Conservation (phyloP, 2,888 invertebrate species). For the Reticulitermes lucifugus region DNA sequence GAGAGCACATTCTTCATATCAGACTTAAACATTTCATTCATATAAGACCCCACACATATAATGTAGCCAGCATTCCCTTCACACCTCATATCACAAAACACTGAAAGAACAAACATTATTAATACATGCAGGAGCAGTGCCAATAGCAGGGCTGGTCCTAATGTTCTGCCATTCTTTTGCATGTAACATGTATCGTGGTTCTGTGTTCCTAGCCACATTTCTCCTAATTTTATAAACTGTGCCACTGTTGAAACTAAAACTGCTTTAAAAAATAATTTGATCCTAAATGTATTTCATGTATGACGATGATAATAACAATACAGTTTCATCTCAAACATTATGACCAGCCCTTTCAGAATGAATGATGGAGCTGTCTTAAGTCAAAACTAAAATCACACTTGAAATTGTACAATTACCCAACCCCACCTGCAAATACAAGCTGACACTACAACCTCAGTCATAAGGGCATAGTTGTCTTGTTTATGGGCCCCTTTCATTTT, state of each 20-base stretch:
- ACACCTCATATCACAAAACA: not conserved
- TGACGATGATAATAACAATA: not conserved
- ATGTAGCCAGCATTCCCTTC: not conserved
- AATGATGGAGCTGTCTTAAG: not conserved
- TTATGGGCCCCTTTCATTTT: not conserved
- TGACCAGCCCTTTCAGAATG: not conserved
- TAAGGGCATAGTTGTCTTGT: not conserved
- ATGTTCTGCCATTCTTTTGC: not conserved
- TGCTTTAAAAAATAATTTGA: not conserved
- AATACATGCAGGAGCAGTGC: constrained; percentile 8
- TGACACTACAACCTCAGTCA: not conserved
- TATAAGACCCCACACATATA: not conserved
- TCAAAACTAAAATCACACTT: not conserved
- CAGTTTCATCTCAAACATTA: not conserved
- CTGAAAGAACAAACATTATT: not conserved
- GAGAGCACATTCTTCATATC: not conserved
- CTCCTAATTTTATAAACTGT: not conserved
- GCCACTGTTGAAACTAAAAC: not conserved
- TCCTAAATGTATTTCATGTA: not conserved
- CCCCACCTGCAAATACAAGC: not conserved
- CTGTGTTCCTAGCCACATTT: not conserved
- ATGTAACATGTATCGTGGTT: not conserved
- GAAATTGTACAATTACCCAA: not conserved
- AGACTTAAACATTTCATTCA: not conserved
- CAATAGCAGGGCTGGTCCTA: not conserved